Evolutionary conservation across 2,888 invertebrate species (phyloP).

Genomic region (Uloborus plumipes): DNA sequence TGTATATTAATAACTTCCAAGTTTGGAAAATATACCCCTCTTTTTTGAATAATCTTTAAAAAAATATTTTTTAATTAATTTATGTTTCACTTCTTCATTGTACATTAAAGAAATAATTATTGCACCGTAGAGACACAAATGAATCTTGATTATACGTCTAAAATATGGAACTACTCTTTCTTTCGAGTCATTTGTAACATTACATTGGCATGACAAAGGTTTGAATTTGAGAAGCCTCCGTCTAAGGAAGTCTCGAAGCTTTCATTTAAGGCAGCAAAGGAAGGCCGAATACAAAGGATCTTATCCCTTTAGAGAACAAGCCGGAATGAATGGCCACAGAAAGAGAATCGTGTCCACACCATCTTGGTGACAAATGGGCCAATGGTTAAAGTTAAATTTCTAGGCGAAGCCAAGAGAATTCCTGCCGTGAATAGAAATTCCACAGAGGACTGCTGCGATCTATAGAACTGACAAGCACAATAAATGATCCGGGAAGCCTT

Average conservation of each 20-base stretch:
- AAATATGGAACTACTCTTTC: too few relatives aligned
- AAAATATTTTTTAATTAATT: too few relatives aligned
- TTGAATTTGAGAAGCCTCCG: too few relatives aligned
- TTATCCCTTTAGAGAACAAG: conserved; percentile 11
- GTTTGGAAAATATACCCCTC: too few relatives aligned
- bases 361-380: conserved; percentile 13
- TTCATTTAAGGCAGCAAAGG: not conserved
- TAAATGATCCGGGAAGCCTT: conserved; percentile 14
- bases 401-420: conserved; percentile 16
- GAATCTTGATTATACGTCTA: too few relatives aligned
- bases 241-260: not conserved
- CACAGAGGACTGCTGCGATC: conserved; percentile 11
- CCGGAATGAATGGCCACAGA: conserved; percentile 2
- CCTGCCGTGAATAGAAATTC: conserved; percentile 24
- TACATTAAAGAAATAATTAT: too few relatives aligned
- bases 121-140: too few relatives aligned
- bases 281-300: not conserved
- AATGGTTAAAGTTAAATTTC: conserved; percentile 25
- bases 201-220: too few relatives aligned
- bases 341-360: conserved; percentile 22
- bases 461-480: conserved; percentile 22
- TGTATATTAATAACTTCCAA: too few relatives aligned
- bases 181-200: too few relatives aligned
- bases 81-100: too few relatives aligned
- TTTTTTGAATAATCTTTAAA: too few relatives aligned